A percentile compares a stretch with the other conserved stretches of the same genome.
Evolutionary conservation across 2,888 invertebrate genomes (phyloP).

Genomic region (Ctena decussata): DNA sequence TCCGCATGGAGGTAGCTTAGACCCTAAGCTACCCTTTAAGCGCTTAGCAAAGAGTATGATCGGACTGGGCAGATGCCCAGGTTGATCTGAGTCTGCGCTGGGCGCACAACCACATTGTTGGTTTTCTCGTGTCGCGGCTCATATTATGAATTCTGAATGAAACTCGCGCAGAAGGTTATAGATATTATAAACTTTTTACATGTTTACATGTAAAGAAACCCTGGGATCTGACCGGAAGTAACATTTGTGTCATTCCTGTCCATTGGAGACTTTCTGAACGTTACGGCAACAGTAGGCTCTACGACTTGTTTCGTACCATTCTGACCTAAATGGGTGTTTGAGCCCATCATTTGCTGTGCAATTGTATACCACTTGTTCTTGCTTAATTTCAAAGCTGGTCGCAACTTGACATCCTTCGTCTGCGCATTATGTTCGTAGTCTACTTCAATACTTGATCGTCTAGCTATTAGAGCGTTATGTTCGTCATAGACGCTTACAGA

Average conservation of each 20-base stretch:
- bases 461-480: slow-evolving; percentile 38
- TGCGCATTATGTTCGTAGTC: slow-evolving; percentile 20
- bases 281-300: slow-evolving; percentile 35
- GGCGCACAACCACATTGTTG: too few species aligned
- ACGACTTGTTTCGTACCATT: slow-evolving; percentile 41
- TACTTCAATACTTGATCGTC: slow-evolving; percentile 32
- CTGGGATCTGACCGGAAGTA: slow-evolving; percentile 53
- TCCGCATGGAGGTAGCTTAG: too few species aligned
- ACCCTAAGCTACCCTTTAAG: too few species aligned
- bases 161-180: too few species aligned
- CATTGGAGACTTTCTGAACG: slow-evolving; percentile 61
- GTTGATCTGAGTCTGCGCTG: too few species aligned
- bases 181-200: not conserved
- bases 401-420: slow-evolving; percentile 42
- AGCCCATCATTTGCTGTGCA: slow-evolving; percentile 51
- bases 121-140: too few species aligned
- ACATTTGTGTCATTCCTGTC: slow-evolving; percentile 52
- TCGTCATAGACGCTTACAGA: slow-evolving; percentile 48
- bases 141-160: too few species aligned
- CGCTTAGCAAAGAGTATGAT: too few species aligned
- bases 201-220: slow-evolving; percentile 37
- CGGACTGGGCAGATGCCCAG: too few species aligned
- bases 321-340: slow-evolving; percentile 48
- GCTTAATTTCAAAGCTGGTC: slow-evolving; percentile 17
- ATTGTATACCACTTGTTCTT: slow-evolving; percentile 58